Evolutionary conservation across 2,113 vertebrate genomes (phyloP), one percentile per base, ranked within the genome.

Genomic region (Mandrillus leucophaeus): DNA sequence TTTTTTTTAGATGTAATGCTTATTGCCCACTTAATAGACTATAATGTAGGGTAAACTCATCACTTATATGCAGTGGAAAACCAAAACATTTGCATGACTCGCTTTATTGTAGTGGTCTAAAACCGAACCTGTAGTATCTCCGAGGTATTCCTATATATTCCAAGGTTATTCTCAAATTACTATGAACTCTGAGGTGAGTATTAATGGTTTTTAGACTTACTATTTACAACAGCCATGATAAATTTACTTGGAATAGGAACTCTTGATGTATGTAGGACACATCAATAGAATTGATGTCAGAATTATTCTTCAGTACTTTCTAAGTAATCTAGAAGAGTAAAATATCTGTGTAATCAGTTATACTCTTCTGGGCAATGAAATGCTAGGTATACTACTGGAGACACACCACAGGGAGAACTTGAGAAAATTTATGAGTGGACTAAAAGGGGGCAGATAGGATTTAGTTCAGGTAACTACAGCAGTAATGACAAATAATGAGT

Each of bases 281-380:
- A 20, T 61, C 81, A 85, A 70, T 61, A 27, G 32, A 90, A 61
- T 88, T 95, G n/a, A 20, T 92, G 43, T 87, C 68, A 82, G 73
- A 93, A 82, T 86, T 89, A 86, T 86, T 96, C 30, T 80, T 96
- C 45, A 76, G 55, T 83, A 72, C 76, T 90, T 94, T 82, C 61
- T 66, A 79, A 70, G 61, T 79, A 79, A 68, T 82, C 66, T 93
- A 38, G 38, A 93, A 80, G 55, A 70, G 2, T 48, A 66, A 82
- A 89, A 87, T 97, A 50, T 95, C 84, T 73, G 52, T 35, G 27
- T 93, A 64, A 86, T 50, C 12, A 70, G 73, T 55, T 81, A 1
- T 87, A 52, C 35, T 95, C 17, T 85, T 83, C 23, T 96, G 84
- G 70, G 30, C 76, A n/a, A 23, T 93, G 70, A 92, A 95, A 85